phyloP scores from a whole-genome alignment of 2,888 invertebrate species.

The Disparrhopalites patrizii region DNA sequence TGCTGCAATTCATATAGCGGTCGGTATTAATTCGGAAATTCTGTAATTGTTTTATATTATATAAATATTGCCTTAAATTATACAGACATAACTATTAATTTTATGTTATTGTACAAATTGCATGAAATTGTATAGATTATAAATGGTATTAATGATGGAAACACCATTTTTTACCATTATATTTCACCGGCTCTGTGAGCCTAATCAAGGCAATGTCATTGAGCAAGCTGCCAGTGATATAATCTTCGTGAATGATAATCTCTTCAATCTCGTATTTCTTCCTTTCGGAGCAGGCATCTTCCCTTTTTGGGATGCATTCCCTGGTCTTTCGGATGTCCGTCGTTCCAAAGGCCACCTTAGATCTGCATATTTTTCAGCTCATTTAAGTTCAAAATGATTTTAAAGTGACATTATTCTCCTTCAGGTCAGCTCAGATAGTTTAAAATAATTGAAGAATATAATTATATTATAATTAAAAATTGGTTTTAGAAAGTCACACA shows the following conservation, averaged over 20 bases:
- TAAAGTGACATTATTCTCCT: too few species aligned
- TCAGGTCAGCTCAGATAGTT: too few species aligned
- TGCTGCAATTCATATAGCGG: too few species aligned
- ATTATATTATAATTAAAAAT: background rate
- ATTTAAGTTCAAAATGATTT: background rate
- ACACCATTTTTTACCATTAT: constrained; percentile 30
- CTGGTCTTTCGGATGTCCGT: constrained; percentile 16
- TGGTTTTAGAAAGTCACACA: background rate
- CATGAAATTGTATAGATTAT: too few species aligned
- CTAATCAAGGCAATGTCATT: constrained; percentile 39
- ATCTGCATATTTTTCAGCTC: background rate
- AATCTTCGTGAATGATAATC: constrained; percentile 37
- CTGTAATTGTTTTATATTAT: too few species aligned
- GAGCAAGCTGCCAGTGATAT: constrained; percentile 32
- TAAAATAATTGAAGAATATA: background rate
- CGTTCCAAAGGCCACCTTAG: constrained; percentile 14
- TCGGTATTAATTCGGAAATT: too few species aligned
- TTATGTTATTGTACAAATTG: too few species aligned
- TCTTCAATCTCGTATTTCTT: constrained; percentile 22
- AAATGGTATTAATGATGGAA: too few species aligned
- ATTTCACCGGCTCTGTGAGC: constrained; percentile 28
- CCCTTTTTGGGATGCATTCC: constrained; percentile 11
- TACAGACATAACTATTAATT: too few species aligned
- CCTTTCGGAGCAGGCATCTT: constrained; percentile 1
- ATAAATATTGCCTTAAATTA: too few species aligned